Conservation (phyloP, 2,888 invertebrate species). For the Cetonia aurata region DNA sequence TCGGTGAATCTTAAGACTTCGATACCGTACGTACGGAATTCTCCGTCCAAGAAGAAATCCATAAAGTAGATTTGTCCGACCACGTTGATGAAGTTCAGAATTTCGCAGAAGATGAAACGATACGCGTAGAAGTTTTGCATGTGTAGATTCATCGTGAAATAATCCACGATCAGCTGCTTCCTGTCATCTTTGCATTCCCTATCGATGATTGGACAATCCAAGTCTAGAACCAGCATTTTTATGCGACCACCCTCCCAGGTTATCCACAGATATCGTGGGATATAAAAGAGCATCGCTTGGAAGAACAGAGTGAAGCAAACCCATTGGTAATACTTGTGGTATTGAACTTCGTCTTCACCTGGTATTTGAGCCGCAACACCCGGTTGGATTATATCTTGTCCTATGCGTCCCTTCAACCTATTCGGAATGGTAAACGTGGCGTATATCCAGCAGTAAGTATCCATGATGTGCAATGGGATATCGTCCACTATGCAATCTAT, state of each 20-base stretch:
- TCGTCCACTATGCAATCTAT: conserved; percentile 96
- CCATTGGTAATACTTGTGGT: conserved; percentile 97
- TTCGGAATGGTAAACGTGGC: conserved; percentile 93
- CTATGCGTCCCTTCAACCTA: conserved; percentile 81
- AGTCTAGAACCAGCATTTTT: conserved; percentile 90
- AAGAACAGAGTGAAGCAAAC: conserved; percentile 92
- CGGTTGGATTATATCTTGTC: conserved; percentile 85
- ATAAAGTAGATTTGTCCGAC: conserved; percentile 93
- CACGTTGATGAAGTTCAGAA: conserved; percentile 90
- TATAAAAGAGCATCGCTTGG: conserved; percentile 92
- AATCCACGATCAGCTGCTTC: conserved; percentile 87
- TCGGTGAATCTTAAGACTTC: conserved; percentile 91
- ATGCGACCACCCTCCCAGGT: conserved; percentile 94
- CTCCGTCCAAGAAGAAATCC: conserved; percentile 91
- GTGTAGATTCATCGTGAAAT: conserved; percentile 83
- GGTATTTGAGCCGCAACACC: conserved; percentile 86
- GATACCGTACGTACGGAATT: conserved; percentile 92
- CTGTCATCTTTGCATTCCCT: conserved; percentile 86
- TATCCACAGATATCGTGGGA: conserved; percentile 93
- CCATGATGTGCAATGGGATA: conserved; percentile 90
- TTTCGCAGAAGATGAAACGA: conserved; percentile 90
- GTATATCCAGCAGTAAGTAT: conserved; percentile 94
- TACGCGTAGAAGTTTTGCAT: conserved; percentile 91
- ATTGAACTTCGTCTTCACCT: conserved; percentile 85
- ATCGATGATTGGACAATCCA: conserved; percentile 87